Evolutionary conservation across 2,113 vertebrate species (phyloP).

Genomic region (Climacteris rufus): DNA sequence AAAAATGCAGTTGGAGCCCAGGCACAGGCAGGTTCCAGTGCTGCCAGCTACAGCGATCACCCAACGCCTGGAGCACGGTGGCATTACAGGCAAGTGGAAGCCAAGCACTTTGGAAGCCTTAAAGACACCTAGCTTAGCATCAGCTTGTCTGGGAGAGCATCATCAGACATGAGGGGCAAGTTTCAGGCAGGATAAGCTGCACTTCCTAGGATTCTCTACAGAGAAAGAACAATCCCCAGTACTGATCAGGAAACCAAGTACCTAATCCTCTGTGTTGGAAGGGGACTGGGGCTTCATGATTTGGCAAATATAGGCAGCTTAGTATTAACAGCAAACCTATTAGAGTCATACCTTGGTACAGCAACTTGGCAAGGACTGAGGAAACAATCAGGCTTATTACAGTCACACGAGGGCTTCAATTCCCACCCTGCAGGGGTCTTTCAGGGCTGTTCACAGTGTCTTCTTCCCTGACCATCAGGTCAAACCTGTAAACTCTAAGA

Average conservation of each 20-base stretch:
- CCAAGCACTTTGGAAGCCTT: not conserved
- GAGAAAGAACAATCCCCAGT: not conserved
- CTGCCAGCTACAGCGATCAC: not conserved
- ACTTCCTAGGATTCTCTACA: not conserved
- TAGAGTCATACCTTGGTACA: not conserved
- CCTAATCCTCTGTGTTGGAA: not conserved
- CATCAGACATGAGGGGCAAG: not conserved
- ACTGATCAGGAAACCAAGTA: not conserved
- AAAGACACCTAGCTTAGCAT: not conserved
- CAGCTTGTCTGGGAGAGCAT: not conserved
- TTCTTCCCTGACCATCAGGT: not conserved
- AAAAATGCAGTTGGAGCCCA: not conserved
- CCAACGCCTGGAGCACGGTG: accelerated
- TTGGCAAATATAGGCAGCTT: not conserved
- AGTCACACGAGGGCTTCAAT: not conserved
- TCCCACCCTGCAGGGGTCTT: not conserved
- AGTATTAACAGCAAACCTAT: not conserved
- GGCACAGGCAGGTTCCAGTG: not conserved
- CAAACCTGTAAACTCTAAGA: not conserved
- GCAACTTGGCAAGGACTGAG: not conserved
- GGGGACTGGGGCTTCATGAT: not conserved
- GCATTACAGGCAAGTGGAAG: not conserved
- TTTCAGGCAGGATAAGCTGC: not conserved
- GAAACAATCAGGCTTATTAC: not conserved
- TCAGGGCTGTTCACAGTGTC: not conserved